phyloP scores from a whole-genome alignment of 2,113 vertebrate genomes.

The Rhagologus leucostigma region DNA sequence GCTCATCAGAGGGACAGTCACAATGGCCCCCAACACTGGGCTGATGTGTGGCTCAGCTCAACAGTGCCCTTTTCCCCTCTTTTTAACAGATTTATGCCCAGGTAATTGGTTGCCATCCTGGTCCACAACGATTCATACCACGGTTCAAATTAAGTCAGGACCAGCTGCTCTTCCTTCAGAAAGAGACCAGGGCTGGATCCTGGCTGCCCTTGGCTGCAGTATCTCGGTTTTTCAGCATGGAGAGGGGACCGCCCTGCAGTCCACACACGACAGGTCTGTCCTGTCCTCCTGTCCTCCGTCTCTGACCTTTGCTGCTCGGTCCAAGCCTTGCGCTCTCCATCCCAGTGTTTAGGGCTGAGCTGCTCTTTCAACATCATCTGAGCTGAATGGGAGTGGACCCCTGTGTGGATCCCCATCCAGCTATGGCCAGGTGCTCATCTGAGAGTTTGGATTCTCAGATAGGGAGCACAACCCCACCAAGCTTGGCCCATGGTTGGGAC shows the following conservation, averaged over 20 bases:
- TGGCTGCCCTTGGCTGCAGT: background rate
- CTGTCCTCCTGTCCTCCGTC: background rate
- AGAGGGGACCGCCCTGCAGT: background rate
- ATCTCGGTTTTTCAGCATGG: background rate
- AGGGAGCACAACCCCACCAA: background rate
- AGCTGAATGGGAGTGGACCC: background rate
- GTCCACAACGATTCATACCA: fast-evolving
- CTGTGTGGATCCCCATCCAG: background rate
- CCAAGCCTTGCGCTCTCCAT: fast-evolving
- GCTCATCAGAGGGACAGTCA: background rate
- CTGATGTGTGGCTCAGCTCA: background rate
- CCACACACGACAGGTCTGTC: background rate
- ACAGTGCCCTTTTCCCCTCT: background rate
- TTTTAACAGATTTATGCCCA: background rate
- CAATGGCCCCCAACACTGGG: background rate
- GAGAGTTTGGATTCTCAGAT: background rate
- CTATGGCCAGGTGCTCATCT: fast-evolving
- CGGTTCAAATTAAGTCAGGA: background rate
- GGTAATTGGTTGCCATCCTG: background rate
- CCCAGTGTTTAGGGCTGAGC: background rate
- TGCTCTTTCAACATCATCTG: background rate
- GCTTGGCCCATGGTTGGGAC: background rate
- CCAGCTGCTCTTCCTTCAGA: background rate
- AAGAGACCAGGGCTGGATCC: background rate
- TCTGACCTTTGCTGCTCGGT: background rate